Conservation (phyloP, 2,113 vertebrate species). For the Hippocampus comes region DNA sequence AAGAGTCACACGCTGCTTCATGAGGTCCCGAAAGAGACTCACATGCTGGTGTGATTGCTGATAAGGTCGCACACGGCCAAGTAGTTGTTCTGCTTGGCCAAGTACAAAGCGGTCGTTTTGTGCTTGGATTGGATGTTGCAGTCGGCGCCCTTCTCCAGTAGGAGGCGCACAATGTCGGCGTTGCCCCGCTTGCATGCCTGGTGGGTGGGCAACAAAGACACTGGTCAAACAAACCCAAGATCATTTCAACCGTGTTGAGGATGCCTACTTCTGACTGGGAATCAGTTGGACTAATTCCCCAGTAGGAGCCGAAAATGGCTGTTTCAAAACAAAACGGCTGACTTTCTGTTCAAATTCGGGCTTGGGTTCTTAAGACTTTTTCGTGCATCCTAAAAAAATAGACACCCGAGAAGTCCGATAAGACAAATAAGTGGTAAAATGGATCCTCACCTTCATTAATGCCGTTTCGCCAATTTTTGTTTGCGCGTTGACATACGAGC, state of each 20-base stretch:
- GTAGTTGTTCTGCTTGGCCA: constrained; percentile 89
- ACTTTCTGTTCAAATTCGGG: not conserved
- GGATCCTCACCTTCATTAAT: constrained; percentile 85
- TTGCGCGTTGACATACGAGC: constrained; percentile 87
- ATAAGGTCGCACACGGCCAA: constrained; percentile 84
- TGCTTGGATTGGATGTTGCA: constrained; percentile 93
- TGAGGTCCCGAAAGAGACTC: constrained; percentile 56
- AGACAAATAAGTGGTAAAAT: not conserved
- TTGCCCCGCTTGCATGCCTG: constrained; percentile 96
- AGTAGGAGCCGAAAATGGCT: not conserved
- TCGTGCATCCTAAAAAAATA: not conserved
- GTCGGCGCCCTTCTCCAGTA: constrained; percentile 91
- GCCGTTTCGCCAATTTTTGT: constrained; percentile 88
- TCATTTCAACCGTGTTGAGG: not conserved
- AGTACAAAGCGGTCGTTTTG: constrained; percentile 85
- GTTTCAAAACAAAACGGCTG: not conserved
- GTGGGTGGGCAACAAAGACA: not conserved
- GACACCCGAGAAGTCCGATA: not conserved
- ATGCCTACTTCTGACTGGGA: not conserved
- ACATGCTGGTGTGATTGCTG: constrained; percentile 85
- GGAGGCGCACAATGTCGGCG: constrained; percentile 86
- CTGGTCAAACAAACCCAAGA: not conserved
- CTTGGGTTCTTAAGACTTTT: not conserved
- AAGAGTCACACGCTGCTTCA: not conserved
- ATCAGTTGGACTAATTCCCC: no score